These are phyloP conservation scores for Pithys albifrons DNA, from an alignment of 2,113 vertebrate genomes.

Conservation along the genomic window DNA sequence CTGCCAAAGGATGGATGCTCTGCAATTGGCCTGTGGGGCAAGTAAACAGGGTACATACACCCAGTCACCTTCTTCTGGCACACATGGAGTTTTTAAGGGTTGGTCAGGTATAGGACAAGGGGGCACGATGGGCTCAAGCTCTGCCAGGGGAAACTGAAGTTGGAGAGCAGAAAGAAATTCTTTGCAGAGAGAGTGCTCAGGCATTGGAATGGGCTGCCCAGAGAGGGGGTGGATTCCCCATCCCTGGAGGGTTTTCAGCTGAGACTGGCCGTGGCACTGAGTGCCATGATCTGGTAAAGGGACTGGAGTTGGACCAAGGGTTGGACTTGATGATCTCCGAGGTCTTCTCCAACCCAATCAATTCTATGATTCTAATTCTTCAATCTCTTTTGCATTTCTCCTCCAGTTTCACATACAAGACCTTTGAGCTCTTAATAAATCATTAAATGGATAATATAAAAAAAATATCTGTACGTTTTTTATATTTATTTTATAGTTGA, in stretches of 20 bases:
- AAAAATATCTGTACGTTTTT: rapidly evolving
- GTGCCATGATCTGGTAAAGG: too few species aligned
- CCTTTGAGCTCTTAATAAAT: background rate
- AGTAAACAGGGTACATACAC: background rate
- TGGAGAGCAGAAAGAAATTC: too few species aligned
- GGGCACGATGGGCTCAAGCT: too few species aligned
- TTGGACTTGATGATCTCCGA: too few species aligned
- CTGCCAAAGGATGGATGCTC: background rate
- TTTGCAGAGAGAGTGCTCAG: too few species aligned
- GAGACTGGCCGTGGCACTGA: too few species aligned
- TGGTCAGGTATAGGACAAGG: background rate
- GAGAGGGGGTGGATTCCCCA: too few species aligned
- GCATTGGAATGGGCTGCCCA: too few species aligned
- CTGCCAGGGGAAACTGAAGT: too few species aligned
- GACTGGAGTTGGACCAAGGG: too few species aligned
- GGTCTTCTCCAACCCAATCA: too few species aligned
- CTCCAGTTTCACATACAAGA: background rate
- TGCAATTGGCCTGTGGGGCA: background rate
- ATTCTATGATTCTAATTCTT: background rate
- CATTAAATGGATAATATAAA: rapidly evolving
- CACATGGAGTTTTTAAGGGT: background rate
- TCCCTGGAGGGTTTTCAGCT: too few species aligned
- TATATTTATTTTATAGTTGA: background rate
- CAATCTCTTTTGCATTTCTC: background rate
- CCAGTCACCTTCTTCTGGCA: background rate